These are phyloP conservation scores for Aurelia aurita complex sp. Pacific DNA, from an alignment of 30 jellyfish, hydroid and myxozoan species.

Conservation along the genomic window DNA sequence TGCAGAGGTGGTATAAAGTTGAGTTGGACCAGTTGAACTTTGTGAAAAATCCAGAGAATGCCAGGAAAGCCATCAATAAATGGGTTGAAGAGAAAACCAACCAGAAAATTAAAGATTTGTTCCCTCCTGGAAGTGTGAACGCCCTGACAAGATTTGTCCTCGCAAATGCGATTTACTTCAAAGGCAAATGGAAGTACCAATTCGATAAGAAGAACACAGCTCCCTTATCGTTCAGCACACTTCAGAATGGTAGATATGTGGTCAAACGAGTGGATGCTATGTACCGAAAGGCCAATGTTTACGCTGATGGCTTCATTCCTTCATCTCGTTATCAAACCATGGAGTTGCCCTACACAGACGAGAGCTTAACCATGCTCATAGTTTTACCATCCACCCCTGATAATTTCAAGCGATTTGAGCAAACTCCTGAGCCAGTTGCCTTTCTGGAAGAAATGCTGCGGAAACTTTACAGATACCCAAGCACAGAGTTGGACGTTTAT, in stretches of 20 bases:
- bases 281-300: slow-evolving; percentile 42
- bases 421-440: not conserved
- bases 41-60: slow-evolving; percentile 31
- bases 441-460: slow-evolving; percentile 14
- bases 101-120: slow-evolving; percentile 45
- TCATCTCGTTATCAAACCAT: slow-evolving; percentile 36
- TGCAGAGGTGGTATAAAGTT: slow-evolving; percentile 29
- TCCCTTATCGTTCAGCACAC: not conserved
- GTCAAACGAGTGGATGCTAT: slow-evolving; percentile 41
- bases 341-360: slow-evolving; percentile 70
- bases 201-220: slow-evolving; percentile 45
- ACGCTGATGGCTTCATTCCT: slow-evolving; percentile 34
- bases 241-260: not conserved
- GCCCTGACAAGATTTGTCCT: slow-evolving; percentile 59
- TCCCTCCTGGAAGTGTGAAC: slow-evolving; percentile 48
- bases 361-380: slow-evolving; percentile 45
- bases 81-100: slow-evolving; percentile 78
- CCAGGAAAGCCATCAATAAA: slow-evolving; percentile 50
- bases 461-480: slow-evolving; percentile 44
- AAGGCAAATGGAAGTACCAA: slow-evolving; percentile 58
- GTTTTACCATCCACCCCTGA: slow-evolving; percentile 29
- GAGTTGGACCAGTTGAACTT: slow-evolving; percentile 51
- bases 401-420: slow-evolving; percentile 16
- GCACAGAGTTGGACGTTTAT: slow-evolving; percentile 26
- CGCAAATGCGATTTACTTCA: slow-evolving; percentile 74